Conservation (phyloP, 2,888 invertebrate genomes). For the Rhopalosiphum nymphaeae region DNA sequence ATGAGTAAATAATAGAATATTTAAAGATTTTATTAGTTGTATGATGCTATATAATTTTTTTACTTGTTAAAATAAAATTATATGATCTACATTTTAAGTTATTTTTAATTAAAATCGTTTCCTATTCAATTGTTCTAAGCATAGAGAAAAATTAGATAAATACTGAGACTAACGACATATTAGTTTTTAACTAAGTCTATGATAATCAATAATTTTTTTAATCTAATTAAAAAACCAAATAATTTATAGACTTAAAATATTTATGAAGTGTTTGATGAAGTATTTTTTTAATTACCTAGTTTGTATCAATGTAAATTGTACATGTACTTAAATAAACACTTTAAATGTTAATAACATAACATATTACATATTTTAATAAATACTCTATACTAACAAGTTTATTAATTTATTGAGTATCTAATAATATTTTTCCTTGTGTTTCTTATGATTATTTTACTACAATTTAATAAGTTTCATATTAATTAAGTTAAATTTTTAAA, state of each 20-base stretch:
- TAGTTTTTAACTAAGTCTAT: not conserved
- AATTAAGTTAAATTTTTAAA: not conserved
- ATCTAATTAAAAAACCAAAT: not conserved
- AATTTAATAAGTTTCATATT: not conserved
- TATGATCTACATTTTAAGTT: not conserved
- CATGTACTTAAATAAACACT: not conserved
- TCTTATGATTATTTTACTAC: not conserved
- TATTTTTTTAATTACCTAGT: not conserved
- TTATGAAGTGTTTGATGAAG: not conserved
- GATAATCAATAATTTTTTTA: not conserved
- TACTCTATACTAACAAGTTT: not conserved
- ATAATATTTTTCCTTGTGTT: not conserved
- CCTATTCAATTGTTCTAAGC: not conserved
- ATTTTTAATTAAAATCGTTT: not conserved
- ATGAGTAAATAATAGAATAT: not conserved
- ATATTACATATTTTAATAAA: not conserved
- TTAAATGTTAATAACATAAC: not conserved
- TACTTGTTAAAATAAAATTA: not conserved
- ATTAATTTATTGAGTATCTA: not conserved
- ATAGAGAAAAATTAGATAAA: not conserved
- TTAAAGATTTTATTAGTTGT: not conserved
- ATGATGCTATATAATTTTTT: not conserved
- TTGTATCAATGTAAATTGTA: not conserved
- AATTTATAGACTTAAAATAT: not conserved
- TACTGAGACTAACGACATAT: not conserved